These are phyloP conservation scores for Alcedo atthis DNA, from an alignment of 2,797 vertebrate species.

Conservation along the genomic window DNA sequence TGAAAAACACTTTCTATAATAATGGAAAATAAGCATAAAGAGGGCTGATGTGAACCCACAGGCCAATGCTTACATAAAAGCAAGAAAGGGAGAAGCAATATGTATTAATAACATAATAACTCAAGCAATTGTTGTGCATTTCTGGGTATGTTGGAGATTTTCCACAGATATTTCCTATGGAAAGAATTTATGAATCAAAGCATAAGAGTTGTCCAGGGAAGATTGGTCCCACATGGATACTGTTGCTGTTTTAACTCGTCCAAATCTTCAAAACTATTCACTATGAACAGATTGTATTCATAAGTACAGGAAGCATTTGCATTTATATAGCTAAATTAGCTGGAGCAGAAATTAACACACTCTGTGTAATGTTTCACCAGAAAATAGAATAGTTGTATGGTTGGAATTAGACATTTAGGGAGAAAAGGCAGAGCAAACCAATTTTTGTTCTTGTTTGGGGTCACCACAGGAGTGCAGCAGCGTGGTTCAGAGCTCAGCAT, in stretches of 20 bases:
- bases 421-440: background rate
- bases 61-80: background rate
- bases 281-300: conserved; percentile 71
- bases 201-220: conserved; percentile 51
- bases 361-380: conserved; percentile 50
- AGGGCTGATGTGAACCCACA: background rate
- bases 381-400: conserved; percentile 21
- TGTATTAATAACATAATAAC: background rate
- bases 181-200: conserved; percentile 73
- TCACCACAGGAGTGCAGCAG: background rate
- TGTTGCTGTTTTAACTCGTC: conserved; percentile 70
- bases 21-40: conserved; percentile 5
- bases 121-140: conserved; percentile 37
- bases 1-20: background rate
- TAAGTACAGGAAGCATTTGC: conserved; percentile 71
- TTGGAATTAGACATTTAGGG: conserved; percentile 23
- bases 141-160: conserved; percentile 55
- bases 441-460: background rate
- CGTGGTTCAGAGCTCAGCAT: background rate
- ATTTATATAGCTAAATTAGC: conserved; percentile 65
- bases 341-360: conserved; percentile 54
- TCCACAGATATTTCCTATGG: conserved; percentile 63
- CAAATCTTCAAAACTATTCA: conserved; percentile 64
- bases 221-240: conserved; percentile 72
- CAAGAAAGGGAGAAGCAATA: background rate